Evolutionary conservation across 2,888 invertebrate species (phyloP), one percentile per base, ranked within the genome.

Genomic region (Tachystola acroxantha): DNA sequence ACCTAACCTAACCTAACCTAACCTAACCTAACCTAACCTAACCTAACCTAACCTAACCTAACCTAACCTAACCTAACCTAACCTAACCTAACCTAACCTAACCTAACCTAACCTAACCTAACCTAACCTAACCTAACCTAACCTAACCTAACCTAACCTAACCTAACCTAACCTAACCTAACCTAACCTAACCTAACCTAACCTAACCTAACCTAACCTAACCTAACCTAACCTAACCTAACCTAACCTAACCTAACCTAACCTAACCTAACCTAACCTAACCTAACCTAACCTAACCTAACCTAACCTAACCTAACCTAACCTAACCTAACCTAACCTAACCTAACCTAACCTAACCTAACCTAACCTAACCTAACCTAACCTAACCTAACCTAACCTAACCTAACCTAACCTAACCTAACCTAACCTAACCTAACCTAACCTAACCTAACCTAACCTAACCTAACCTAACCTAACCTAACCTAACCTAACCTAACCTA

Each of bases 91-190:
- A 34, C 34, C 26, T 45, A 45, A 45, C 45, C 45, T 45, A 45
- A 45, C 45, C 45, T 45, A 45, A 45, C 45, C 45, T 45, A 45
- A 45, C 45, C 45, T 42, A 42, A 45, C 45, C 45, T 42, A 45
- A 45, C 45, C 45, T 45, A 42, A 45, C 45, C 42, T 42, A 45
- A 41, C 45, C 26, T 45, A 45, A 45, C 44, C 44, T 45, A 43
- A 32, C 45, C 44, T 27, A 42, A 42, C 24, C 27, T 27, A 30
- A 30, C 28, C 40, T 45, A 27, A 40, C 43, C 20, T 36, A 34
- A 31, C 43, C 42, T 39, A 37, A 43, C 37, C 39, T 37, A 40
- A 43, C 39, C 43, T 39, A 40, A 32, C 40, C 37, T 42, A 40
- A 40, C 33, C 43, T 44, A 28, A 40, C 38, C 43, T 36, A 43